Evolutionary conservation across 2,797 vertebrate genomes (phyloP).

Genomic region (Lateolabrax maculatus): DNA sequence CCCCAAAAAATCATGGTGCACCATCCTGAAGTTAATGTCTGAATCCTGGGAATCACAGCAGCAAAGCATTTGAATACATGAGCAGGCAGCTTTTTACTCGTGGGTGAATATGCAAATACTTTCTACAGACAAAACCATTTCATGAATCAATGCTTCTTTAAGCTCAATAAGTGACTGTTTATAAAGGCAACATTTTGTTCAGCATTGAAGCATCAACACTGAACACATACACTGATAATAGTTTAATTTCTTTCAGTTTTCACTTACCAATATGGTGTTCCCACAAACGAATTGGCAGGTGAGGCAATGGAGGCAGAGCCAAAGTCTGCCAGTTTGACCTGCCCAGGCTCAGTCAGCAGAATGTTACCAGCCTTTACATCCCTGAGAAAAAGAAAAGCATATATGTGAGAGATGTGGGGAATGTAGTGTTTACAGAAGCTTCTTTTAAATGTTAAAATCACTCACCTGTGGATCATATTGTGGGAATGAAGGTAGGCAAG

Average conservation of each 20-base stretch:
- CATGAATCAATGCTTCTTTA: slow-evolving; percentile 3
- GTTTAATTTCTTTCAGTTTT: background rate
- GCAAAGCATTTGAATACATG: slow-evolving; percentile 24
- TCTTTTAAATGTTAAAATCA: slow-evolving; percentile 3
- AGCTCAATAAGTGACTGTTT: background rate
- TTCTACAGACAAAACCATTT: slow-evolving; percentile 26
- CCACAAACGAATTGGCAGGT: slow-evolving; percentile 99
- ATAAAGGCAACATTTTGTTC: slow-evolving; percentile 5
- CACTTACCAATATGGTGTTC: slow-evolving; percentile 99
- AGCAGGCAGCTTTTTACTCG: slow-evolving; percentile 5
- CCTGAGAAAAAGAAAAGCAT: slow-evolving; percentile 75
- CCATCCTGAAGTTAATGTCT: background rate
- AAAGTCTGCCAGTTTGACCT: slow-evolving; percentile 98
- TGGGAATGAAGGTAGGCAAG: slow-evolving; percentile 99
- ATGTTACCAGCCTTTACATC: slow-evolving; percentile 99
- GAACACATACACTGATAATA: background rate
- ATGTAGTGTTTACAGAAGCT: background rate
- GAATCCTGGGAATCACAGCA: slow-evolving; percentile 18
- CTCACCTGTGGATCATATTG: slow-evolving; percentile 98
- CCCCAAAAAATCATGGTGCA: background rate
- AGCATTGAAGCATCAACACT: background rate
- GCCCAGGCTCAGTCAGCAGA: slow-evolving; percentile 97
- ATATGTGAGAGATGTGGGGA: no score
- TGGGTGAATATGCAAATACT: slow-evolving; percentile 30
- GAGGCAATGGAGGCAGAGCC: slow-evolving; percentile 99